These are phyloP conservation scores for human DNA, from an alignment of 2,113 vertebrate genomes.

Conservation along the genomic window DNA sequence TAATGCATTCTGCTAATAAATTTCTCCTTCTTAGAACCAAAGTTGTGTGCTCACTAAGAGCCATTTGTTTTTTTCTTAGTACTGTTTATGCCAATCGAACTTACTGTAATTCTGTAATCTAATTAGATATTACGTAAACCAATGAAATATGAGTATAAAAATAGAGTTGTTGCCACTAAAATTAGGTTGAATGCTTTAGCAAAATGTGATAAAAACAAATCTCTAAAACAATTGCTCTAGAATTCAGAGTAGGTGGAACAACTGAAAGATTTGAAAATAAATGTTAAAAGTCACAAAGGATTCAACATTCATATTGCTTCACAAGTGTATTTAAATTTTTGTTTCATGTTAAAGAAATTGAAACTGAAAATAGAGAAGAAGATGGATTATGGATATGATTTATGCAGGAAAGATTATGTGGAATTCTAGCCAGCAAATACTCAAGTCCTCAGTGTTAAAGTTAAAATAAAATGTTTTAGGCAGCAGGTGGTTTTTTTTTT, in stretches of 20 bases:
- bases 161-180: not conserved
- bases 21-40: not conserved
- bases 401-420: slow-evolving; percentile 4
- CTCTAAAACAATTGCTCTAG: not conserved
- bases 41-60: not conserved
- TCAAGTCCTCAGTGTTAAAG: not conserved
- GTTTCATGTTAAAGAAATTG: not conserved
- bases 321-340: slow-evolving; percentile 39
- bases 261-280: slow-evolving; percentile 33
- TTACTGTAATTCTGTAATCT: slow-evolving; percentile 40
- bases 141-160: not conserved
- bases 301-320: not conserved
- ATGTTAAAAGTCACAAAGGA: slow-evolving; percentile 43
- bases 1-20: not conserved
- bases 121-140: slow-evolving; percentile 55
- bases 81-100: not conserved
- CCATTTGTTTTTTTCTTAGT: not conserved
- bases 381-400: slow-evolving; percentile 25
- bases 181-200: slow-evolving; percentile 19
- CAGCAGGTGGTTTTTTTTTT: not conserved
- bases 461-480: slow-evolving; percentile 9
- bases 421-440: not conserved
- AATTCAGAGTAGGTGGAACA: slow-evolving; percentile 2
- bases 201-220: not conserved
- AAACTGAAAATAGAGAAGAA: slow-evolving; percentile 37